Evolutionary conservation across 2,113 vertebrate genomes (phyloP), one percentile per base, ranked within the genome.

Genomic region (Mus pahari): DNA sequence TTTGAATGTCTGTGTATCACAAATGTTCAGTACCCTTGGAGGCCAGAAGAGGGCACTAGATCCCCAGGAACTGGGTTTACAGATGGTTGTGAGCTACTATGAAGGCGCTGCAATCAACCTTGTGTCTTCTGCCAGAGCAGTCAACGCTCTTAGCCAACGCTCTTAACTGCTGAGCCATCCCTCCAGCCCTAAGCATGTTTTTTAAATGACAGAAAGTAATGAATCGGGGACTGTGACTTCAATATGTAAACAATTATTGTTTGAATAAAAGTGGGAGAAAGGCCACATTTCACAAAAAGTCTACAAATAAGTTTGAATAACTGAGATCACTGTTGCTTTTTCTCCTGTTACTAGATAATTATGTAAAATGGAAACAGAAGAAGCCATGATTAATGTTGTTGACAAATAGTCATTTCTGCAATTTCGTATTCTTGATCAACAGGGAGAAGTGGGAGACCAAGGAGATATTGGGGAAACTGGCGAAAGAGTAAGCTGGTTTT

Each of bases 361-460:
- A 94, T 92, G 95, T 82, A 79, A 87, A 82, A 79, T 31, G 48
- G 66, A 70, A 94, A 94, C 4, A 73, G 48, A 95, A 86, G 83
- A 7, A 73, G 17, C 48, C 24, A 22, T 84, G 50, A 86, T 28
- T 89, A 75, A n/a, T 92, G 53, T 91, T 84, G 13, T 90, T 93
- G 94, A 97, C 97, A 71, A 97, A 96, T 94, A 97, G 62, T 89
- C 50, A 96, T 36, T 92, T 96, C 26, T 94, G 5, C 75, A 42
- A 90, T 92, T 83, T 83, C 96, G 48, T 97, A 94, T 98, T 98
- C 82, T 97, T 36, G 79, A 93, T 97, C 92, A 97, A 95, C 98
- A 99, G 99, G 99, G 99, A 97, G 99, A 99, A 98, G 98, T 98
- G 89, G 99, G 99, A 82, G 99, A 99, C 94, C 97, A 98, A 96